Conservation (phyloP, 2,113 vertebrate genomes). For the Aegypius monachus region DNA sequence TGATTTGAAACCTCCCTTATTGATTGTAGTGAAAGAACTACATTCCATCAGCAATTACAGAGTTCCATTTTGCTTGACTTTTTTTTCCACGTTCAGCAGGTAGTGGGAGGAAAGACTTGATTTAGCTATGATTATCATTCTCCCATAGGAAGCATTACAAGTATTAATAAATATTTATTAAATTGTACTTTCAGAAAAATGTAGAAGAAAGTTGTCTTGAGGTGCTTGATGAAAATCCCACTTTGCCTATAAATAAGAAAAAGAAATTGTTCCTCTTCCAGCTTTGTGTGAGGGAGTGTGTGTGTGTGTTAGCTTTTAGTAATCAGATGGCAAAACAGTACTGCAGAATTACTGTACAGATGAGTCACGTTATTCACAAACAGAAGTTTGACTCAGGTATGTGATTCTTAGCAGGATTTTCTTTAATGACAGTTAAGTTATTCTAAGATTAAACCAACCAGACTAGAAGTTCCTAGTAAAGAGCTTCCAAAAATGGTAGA, state of each 20-base stretch:
- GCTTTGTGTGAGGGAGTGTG: background rate
- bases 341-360: background rate
- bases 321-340: background rate
- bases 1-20: background rate
- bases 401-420: background rate
- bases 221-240: background rate
- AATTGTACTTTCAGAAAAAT: slow-evolving; percentile 26
- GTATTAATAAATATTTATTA: slow-evolving; percentile 58
- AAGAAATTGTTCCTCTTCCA: background rate
- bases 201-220: slow-evolving; percentile 13
- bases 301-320: background rate
- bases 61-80: background rate
- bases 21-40: background rate
- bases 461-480: background rate
- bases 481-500: background rate
- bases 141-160: background rate
- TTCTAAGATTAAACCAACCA: background rate
- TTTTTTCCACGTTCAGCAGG: background rate
- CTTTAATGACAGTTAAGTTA: background rate
- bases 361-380: background rate
- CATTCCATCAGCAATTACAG: background rate
- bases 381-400: background rate
- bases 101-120: background rate
- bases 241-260: background rate
- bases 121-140: background rate